Evolutionary conservation across 2,797 vertebrate genomes (phyloP).

Genomic region (Sebastes umbrosus): DNA sequence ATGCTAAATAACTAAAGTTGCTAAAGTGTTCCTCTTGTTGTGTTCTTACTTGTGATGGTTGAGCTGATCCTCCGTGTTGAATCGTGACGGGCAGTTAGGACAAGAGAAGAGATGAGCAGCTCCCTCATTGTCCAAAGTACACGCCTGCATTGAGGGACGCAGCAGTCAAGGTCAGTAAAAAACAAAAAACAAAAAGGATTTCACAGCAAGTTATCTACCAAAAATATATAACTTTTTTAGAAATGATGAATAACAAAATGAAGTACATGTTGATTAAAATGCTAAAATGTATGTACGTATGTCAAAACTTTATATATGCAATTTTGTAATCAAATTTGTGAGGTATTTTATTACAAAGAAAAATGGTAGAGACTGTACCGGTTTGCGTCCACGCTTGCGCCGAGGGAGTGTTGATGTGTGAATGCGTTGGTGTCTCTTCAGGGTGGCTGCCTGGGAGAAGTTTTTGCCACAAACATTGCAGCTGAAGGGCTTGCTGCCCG

Average conservation of each 20-base stretch:
- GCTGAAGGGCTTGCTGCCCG: constrained; percentile 84
- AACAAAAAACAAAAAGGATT: not conserved
- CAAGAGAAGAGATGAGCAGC: constrained; percentile 79
- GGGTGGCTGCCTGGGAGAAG: constrained; percentile 82
- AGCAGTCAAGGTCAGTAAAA: not conserved
- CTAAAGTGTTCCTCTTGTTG: not conserved
- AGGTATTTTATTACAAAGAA: not conserved
- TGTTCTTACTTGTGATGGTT: constrained; percentile 82
- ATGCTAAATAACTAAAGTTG: not conserved
- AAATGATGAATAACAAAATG: not conserved
- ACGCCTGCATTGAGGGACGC: constrained; percentile 50
- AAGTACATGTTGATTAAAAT: not conserved
- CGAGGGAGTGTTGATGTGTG: constrained; percentile 71
- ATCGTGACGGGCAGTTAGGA: constrained; percentile 88
- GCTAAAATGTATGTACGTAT: no score
- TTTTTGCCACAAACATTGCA: constrained; percentile 88
- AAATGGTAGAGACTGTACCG: constrained; percentile 45
- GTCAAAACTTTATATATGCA: not conserved
- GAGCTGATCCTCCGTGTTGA: constrained; percentile 86
- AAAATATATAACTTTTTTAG: not conserved
- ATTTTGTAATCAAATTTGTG: not conserved
- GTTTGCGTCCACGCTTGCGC: constrained; percentile 77
- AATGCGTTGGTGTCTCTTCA: constrained; percentile 88
- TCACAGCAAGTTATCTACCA: not conserved
- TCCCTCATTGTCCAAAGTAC: constrained; percentile 62